Evolutionary conservation across 2,113 vertebrate genomes (phyloP), one percentile per base, ranked within the genome.

Genomic region (Lamprologus callipterus): DNA sequence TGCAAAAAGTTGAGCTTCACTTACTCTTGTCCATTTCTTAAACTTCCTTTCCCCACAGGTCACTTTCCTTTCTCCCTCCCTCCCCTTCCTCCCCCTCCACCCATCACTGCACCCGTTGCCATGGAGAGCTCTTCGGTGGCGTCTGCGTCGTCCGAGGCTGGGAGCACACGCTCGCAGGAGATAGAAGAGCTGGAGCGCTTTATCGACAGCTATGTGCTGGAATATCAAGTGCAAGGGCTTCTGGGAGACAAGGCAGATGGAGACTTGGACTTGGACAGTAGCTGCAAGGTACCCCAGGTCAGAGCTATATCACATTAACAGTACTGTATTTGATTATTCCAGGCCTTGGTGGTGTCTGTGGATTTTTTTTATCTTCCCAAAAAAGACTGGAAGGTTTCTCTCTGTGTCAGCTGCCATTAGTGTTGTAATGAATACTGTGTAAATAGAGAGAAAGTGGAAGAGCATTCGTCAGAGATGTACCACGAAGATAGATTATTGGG

Each of bases 61-160:
- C 92, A 91, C 88, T 82, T 81, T 85, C 83, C 84, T 92, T 91
- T 81, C 31, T 75, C 87, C 90, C 42, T 51, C 3, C 90, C 90
- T 83, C 37, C 53, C 81, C 83, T 53, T 55, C 78, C 85, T 86
- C 73, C 75, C 83, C 8, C 5, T 54, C 47, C 84, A 65, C 53
- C 87, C 16, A 12, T 60, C 75, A 57, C 90, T 47, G 83, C 8
- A 78, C 90, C 63, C 19, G 93, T 94, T 95, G 96, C 92, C 91
- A 99, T 99, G 99, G 99, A 99, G 95, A 99, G 97, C 96, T 99
- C 98, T 0, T 99, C 99, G 0, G 98, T 98, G 85, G 98, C 98
- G 0, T 99, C 99, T 0, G 98, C 99, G 53, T 99, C 99, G 11
- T 99, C 99, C 0, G 98, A 99, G 95, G 98, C 98, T 0, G 98